These are phyloP conservation scores for Plecturocebus donacophilus DNA, from an alignment of 2,113 vertebrate species.

Conservation along the genomic window DNA sequence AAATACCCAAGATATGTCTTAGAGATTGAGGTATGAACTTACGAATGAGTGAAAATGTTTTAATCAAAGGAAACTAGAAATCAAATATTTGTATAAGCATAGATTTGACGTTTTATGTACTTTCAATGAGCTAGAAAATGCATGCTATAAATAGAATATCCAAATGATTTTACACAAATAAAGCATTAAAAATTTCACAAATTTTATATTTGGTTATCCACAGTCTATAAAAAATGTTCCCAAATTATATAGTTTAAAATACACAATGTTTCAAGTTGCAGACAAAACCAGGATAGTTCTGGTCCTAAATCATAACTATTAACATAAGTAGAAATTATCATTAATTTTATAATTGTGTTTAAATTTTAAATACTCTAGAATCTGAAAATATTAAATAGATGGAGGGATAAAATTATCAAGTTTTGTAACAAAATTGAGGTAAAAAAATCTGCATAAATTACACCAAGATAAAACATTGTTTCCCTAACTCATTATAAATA, in stretches of 20 bases:
- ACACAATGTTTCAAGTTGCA: conserved; percentile 25
- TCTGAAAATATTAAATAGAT: conserved; percentile 43
- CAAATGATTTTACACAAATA: conserved; percentile 74
- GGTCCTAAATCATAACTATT: neutral
- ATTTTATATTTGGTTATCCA: conserved; percentile 75
- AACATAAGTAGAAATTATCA: neutral
- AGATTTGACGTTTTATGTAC: conserved; percentile 71
- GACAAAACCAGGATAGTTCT: neutral
- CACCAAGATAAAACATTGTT: conserved; percentile 14
- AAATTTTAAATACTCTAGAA: conserved; percentile 23
- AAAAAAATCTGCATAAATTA: conserved; percentile 46
- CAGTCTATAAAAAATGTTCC: conserved; percentile 41
- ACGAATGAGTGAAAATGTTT: neutral
- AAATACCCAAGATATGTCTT: neutral
- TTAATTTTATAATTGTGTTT: conserved; percentile 23
- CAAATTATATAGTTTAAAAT: conserved; percentile 45
- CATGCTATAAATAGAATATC: conserved; percentile 73
- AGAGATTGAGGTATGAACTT: neutral
- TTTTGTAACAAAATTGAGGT: conserved; percentile 38
- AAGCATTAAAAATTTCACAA: conserved; percentile 73
- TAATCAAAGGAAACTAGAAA: conserved; percentile 34
- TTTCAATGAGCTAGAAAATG: conserved; percentile 78
- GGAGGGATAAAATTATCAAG: conserved; percentile 20
- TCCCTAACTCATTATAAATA: conserved; percentile 26
- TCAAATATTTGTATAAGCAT: conserved; percentile 71